Evolutionary conservation across 2,888 invertebrate species (phyloP).

Genomic region (Hemistola chrysoprasaria): DNA sequence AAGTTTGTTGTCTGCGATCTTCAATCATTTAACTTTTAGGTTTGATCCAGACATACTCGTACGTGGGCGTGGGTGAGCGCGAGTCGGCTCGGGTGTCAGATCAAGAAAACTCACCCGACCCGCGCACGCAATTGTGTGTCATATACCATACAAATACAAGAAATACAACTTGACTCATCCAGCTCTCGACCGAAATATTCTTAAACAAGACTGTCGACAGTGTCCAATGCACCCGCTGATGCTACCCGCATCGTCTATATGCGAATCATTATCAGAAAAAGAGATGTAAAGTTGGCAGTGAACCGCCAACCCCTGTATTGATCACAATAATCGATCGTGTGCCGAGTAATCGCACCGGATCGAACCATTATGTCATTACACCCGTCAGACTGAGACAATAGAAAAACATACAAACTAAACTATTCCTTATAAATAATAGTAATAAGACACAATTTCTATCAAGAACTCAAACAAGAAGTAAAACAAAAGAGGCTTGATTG

Average conservation of each 20-base stretch:
- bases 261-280: constrained; percentile 68
- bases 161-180: no score
- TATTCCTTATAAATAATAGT: constrained; percentile 21
- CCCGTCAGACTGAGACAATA: constrained; percentile 74
- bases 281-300: constrained; percentile 77
- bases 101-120: no score
- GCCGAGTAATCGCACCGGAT: constrained; percentile 79
- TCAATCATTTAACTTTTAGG: no score
- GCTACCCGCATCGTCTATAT: constrained; percentile 69
- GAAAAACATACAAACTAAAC: constrained; percentile 34
- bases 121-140: no score
- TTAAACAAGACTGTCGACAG: constrained; percentile 55
- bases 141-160: no score
- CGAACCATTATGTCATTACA: constrained; percentile 81
- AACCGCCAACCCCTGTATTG: constrained; percentile 80
- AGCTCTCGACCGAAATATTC: not conserved
- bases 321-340: constrained; percentile 82
- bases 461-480: not conserved
- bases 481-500: constrained; percentile 31
- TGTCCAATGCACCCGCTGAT: constrained; percentile 43
- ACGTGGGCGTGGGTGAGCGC: no score
- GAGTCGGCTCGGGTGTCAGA: no score
- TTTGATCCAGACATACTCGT: no score
- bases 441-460: constrained; percentile 21
- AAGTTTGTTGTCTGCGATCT: no score